Evolutionary conservation across 2,888 invertebrate species (phyloP).

Genomic region (Drosophila anomelani): DNA sequence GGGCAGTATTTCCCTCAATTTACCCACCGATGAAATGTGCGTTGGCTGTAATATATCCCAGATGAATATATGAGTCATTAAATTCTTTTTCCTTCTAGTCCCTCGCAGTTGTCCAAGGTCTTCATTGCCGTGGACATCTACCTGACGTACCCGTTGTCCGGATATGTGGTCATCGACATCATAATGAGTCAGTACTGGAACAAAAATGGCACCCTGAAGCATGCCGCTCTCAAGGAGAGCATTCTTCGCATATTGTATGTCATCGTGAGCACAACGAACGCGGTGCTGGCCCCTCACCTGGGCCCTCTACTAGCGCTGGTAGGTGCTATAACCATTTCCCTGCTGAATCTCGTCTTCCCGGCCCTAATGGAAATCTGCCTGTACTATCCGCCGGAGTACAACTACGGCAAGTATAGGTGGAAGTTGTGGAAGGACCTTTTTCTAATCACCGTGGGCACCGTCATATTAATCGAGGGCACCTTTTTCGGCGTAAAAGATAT

Average conservation of each 20-base stretch:
- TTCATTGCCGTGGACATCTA: slow-evolving; percentile 94
- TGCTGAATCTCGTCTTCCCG: slow-evolving; percentile 48
- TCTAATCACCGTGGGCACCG: slow-evolving; percentile 10
- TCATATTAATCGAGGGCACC: slow-evolving; percentile 27
- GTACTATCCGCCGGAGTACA: slow-evolving; percentile 11
- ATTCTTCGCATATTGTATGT: slow-evolving; percentile 23
- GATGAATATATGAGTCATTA: too few species aligned
- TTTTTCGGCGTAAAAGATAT: background rate
- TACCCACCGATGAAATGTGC: slow-evolving; percentile 89
- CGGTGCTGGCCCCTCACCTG: slow-evolving; percentile 21
- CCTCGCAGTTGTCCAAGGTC: slow-evolving; percentile 90
- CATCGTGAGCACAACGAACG: slow-evolving; percentile 21
- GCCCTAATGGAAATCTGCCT: slow-evolving; percentile 38
- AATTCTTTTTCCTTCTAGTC: slow-evolving; percentile 38
- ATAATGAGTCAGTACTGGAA: slow-evolving; percentile 87
- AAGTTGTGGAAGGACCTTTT: slow-evolving; percentile 28
- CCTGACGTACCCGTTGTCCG: slow-evolving; percentile 95
- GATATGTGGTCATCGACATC: slow-evolving; percentile 97
- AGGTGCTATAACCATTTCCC: slow-evolving; percentile 36
- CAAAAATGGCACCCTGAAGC: background rate
- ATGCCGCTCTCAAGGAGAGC: slow-evolving; percentile 13
- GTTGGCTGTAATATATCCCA: slow-evolving; percentile 65
- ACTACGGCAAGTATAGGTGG: slow-evolving; percentile 17
- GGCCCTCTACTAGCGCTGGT: slow-evolving; percentile 33
- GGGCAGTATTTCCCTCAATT: slow-evolving; percentile 93